phyloP scores from a whole-genome alignment of 2,888 invertebrate species.

The Cephus sareptanus region DNA sequence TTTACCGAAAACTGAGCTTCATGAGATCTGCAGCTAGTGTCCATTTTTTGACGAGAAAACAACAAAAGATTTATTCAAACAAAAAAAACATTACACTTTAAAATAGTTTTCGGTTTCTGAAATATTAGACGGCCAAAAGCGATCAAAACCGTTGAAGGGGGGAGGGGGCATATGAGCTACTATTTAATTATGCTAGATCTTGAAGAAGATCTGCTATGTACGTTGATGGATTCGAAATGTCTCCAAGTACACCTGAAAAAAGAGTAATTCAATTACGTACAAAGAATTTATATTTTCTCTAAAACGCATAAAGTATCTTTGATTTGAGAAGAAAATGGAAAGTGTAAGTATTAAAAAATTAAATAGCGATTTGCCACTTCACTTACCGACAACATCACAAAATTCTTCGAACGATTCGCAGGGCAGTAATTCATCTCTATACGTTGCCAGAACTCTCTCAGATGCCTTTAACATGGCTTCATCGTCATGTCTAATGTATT shows the following conservation, averaged over 20 bases:
- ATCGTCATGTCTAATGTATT: conserved; percentile 94
- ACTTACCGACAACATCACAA: conserved; percentile 88
- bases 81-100: not conserved
- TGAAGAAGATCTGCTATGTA: conserved; percentile 70
- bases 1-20: not conserved
- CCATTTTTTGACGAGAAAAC: not conserved
- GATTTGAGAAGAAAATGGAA: not conserved
- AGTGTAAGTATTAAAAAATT: not conserved
- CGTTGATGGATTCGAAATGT: conserved; percentile 75
- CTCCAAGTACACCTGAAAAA: conserved; percentile 73
- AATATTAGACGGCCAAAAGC: not conserved
- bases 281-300: not conserved
- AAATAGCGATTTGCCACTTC: not conserved
- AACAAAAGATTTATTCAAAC: not conserved
- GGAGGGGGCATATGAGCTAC: not conserved
- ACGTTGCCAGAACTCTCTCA: conserved; percentile 82
- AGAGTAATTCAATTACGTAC: conserved; percentile 17
- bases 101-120: not conserved
- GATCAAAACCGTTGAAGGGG: not conserved
- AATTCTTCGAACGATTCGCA: conserved; percentile 92
- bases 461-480: conserved; percentile 89
- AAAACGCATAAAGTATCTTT: not conserved
- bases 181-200: conserved; percentile 54
- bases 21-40: not conserved
- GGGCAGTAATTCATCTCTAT: conserved; percentile 90